These are phyloP conservation scores for Sicus ferrugineus DNA, from an alignment of 2,888 invertebrate genomes.

Conservation along the genomic window DNA sequence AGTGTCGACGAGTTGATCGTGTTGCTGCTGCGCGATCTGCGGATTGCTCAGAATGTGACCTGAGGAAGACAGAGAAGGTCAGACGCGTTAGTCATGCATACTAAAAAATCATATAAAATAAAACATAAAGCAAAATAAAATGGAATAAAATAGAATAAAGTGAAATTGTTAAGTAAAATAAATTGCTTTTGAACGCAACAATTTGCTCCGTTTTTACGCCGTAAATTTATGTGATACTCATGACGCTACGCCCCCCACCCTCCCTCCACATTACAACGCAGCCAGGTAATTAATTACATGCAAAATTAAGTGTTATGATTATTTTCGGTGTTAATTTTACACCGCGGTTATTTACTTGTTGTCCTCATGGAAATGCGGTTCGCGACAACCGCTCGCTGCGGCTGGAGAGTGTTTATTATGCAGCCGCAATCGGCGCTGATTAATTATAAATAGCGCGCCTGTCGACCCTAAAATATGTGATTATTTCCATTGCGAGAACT, in stretches of 20 bases:
- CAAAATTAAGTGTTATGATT: constrained; percentile 3
- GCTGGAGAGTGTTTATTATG: not conserved
- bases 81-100: not conserved
- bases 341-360: constrained; percentile 17
- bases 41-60: constrained; percentile 42
- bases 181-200: not conserved
- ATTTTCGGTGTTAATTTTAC: constrained; percentile 29
- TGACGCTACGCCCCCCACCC: not conserved
- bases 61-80: not conserved
- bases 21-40: constrained; percentile 17
- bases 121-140: not conserved
- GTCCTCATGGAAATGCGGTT: constrained; percentile 26
- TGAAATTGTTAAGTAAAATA: not conserved
- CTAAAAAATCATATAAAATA: not conserved
- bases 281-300: constrained; percentile 24
- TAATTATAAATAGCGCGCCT: not conserved
- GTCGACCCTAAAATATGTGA: constrained; percentile 5
- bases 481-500: not conserved
- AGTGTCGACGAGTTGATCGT: constrained; percentile 50
- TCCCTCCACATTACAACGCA: not conserved
- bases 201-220: not conserved
- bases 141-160: not conserved
- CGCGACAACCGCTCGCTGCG: not conserved
- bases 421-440: constrained; percentile 4
- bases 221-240: not conserved